A percentile compares a stretch with the other conserved stretches of the same genome.
phyloP scores from a whole-genome alignment of 2,888 invertebrate species.

The Melitaea athalia region DNA sequence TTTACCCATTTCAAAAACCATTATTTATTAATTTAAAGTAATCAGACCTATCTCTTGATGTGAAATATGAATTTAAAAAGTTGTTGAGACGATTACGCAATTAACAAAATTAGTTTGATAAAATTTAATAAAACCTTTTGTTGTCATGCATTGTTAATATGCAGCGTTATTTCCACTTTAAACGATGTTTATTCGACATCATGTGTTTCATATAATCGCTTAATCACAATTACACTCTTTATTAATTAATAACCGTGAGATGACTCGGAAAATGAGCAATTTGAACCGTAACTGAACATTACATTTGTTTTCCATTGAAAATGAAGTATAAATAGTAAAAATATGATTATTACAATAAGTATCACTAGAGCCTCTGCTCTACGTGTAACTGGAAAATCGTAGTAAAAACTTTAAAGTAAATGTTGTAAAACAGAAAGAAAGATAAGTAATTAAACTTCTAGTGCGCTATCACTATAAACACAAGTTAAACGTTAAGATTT shows the following conservation, averaged over 20 bases:
- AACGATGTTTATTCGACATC: background rate
- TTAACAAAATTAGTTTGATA: too few relatives aligned
- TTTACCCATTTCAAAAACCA: too few relatives aligned
- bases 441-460: too few relatives aligned
- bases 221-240: conserved; percentile 1
- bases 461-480: too few relatives aligned
- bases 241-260: conserved; percentile 4
- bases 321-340: background rate
- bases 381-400: background rate
- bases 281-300: background rate
- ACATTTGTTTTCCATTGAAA: conserved; percentile 1
- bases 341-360: background rate
- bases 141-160: background rate
- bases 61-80: too few relatives aligned
- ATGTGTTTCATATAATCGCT: background rate
- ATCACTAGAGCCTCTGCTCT: background rate
- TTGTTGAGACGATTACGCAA: too few relatives aligned
- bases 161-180: background rate
- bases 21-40: too few relatives aligned
- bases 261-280: conserved; percentile 7
- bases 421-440: too few relatives aligned
- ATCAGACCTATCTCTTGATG: too few relatives aligned
- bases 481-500: too few relatives aligned
- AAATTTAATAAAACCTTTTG: background rate
- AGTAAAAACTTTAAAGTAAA: too few relatives aligned